phyloP scores from a whole-genome alignment of 2,113 vertebrate genomes.

The Rhipidura dahli region DNA sequence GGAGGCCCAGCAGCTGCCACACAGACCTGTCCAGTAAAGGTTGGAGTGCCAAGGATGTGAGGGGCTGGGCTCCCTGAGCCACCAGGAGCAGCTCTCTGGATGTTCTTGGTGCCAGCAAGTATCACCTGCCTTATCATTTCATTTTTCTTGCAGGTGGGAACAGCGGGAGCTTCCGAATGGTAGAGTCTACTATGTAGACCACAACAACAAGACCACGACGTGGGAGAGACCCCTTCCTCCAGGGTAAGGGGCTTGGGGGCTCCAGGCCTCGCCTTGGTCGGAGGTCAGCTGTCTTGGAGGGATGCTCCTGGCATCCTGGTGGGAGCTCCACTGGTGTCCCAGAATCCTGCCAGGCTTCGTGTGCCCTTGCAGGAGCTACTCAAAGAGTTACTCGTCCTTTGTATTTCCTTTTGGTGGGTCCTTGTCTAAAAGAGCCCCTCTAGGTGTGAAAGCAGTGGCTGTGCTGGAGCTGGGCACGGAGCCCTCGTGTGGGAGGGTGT shows the following conservation, averaged over 20 bases:
- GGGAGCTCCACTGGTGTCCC: not conserved
- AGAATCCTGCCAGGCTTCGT: not conserved
- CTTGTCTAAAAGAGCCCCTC: not conserved
- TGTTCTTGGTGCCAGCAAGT: not conserved
- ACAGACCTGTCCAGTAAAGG: not conserved
- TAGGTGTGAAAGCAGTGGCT: not conserved
- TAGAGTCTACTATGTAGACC: constrained; percentile 96
- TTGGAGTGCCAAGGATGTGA: not conserved
- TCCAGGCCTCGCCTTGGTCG: accelerated
- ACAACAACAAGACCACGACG: constrained; percentile 98
- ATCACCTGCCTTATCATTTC: not conserved
- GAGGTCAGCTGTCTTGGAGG: not conserved
- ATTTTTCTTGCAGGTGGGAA: constrained; percentile 85
- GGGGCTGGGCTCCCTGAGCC: not conserved
- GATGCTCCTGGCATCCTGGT: not conserved
- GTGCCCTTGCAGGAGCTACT: not conserved
- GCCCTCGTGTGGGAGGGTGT: accelerated
- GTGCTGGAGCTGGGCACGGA: not conserved
- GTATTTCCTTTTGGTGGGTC: not conserved
- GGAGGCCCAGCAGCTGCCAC: not conserved
- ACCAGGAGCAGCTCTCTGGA: not conserved
- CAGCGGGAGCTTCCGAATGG: constrained; percentile 93
- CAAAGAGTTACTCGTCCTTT: not conserved
- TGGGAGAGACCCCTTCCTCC: constrained; percentile 97
- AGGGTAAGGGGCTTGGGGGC: constrained; percentile 75